Conservation (phyloP, 2,888 invertebrate genomes). For the Trissolcus brochymenae region DNA sequence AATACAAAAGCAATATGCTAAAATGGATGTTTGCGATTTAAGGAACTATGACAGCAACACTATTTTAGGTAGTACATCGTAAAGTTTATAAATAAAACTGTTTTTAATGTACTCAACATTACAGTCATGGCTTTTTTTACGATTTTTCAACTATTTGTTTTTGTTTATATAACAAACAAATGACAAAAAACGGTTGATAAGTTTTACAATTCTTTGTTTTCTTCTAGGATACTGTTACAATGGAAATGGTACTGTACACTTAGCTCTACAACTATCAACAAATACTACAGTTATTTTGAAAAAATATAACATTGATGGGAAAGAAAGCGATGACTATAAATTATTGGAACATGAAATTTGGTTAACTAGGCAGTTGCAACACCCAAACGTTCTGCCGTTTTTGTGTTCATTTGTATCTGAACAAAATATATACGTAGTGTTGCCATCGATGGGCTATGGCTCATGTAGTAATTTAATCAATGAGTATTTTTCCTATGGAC, state of each 20-base stretch:
- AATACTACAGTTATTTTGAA: slow-evolving; percentile 85
- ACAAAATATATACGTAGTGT: slow-evolving; percentile 87
- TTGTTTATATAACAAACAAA: too few relatives aligned
- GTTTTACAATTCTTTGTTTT: background rate
- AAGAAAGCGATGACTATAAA: slow-evolving; percentile 80
- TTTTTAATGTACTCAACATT: too few relatives aligned
- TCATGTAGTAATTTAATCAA: slow-evolving; percentile 88
- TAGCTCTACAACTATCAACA: slow-evolving; percentile 82
- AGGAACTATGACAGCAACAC: background rate
- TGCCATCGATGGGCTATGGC: slow-evolving; percentile 90
- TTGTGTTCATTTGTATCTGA: slow-evolving; percentile 86
- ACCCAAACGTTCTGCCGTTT: slow-evolving; percentile 87
- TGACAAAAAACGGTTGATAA: too few relatives aligned
- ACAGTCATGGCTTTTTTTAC: too few relatives aligned
- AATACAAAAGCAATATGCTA: background rate
- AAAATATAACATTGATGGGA: slow-evolving; percentile 84
- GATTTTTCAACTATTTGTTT: too few relatives aligned
- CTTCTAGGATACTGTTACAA: slow-evolving; percentile 82
- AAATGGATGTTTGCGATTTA: too few relatives aligned
- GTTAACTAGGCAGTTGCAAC: slow-evolving; percentile 86
- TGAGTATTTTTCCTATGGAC: slow-evolving; percentile 85
- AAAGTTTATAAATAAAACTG: too few relatives aligned
- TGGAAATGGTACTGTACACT: slow-evolving; percentile 83
- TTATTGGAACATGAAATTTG: slow-evolving; percentile 87
- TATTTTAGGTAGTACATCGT: background rate